phyloP scores from a whole-genome alignment of 2,888 invertebrate species.

The Adelognathus sp. region DNA sequence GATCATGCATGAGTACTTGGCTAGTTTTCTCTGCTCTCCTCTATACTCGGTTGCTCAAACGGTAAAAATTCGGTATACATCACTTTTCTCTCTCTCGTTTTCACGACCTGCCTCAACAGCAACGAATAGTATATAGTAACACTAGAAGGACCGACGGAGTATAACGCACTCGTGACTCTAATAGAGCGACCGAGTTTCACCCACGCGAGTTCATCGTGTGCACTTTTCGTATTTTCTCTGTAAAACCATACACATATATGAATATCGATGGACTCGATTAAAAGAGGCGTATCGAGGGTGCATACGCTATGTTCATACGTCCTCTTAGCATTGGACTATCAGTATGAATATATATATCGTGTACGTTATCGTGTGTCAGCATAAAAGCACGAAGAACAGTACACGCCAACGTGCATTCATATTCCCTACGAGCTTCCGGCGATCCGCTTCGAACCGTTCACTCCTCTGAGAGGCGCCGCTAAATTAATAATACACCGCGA shows the following conservation, averaged over 20 bases:
- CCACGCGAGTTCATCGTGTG: neutral
- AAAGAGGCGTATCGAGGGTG: neutral
- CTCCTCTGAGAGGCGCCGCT: neutral
- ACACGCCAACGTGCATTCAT: neutral
- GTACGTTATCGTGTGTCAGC: neutral
- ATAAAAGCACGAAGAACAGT: neutral
- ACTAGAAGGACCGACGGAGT: neutral
- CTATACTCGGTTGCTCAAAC: neutral
- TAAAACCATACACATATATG: neutral
- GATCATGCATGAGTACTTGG: constrained; percentile 10
- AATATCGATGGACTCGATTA: too few species aligned
- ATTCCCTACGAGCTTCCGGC: constrained; percentile 17
- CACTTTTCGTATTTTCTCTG: neutral
- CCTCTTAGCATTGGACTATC: too few species aligned
- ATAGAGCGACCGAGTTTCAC: neutral
- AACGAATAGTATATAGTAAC: constrained; percentile 1
- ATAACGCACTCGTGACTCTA: neutral
- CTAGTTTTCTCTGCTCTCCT: neutral
- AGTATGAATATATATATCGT: too few species aligned
- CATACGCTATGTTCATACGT: neutral
- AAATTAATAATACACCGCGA: constrained; percentile 15
- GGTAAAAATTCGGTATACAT: neutral
- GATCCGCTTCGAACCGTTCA: neutral
- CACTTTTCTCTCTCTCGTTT: constrained; percentile 23
- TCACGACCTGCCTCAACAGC: constrained; percentile 52